Base-by-base conservation (phyloP, 2,797 vertebrate genomes). In the Myoxocephalus aenaeus region DNA sequence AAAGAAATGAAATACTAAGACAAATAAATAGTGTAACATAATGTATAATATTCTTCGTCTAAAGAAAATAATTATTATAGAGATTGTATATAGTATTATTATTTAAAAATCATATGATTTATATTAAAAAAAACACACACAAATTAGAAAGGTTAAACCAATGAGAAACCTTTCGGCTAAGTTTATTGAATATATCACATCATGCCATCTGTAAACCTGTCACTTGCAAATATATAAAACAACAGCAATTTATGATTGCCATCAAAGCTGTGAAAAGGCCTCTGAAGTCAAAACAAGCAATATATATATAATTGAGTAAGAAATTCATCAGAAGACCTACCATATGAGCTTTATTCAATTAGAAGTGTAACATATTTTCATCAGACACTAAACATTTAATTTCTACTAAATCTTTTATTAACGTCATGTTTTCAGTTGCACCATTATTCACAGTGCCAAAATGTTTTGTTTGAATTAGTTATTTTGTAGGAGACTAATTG, bases 1-100 rank as follows among this genome's bases (percentile, higher is more conserved):
- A 29, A 69, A 46, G 11, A 32, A 66, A 80, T 78, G 65, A 44
- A 7, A 77, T 53, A 65, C 9, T 3, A 22, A 64, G 15, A 46
- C 38, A 29, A 54, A 48, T 9, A 48, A 40, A 62, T 62, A n/a
- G 20, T 50, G 20, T n/a, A 50, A 50, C 48, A 50, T 50, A n/a
- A 50, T 40, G 38, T 50, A n/a, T n/a, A 50, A n/a, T 9, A 20
- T 11, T 40, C 10, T n/a, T 50, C 10, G 48, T 20, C 48, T 50
- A n/a, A n/a, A n/a, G 7, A 64, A 32, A 57, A 12, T 0, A 50
- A 50, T 50, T 4, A 32, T 32, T 18, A 18, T 48, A 48, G 15
- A 2, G 18, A 48, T 48, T 22, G 4, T 22, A 22, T 22, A 51
- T 12, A 12, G n/a, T 25, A 53, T 25, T 18, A 48, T 20, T 20